Evolutionary conservation across 2,797 vertebrate genomes (phyloP), one percentile per base, ranked within the genome.

Genomic region (Kryptopterus vitreolus): DNA sequence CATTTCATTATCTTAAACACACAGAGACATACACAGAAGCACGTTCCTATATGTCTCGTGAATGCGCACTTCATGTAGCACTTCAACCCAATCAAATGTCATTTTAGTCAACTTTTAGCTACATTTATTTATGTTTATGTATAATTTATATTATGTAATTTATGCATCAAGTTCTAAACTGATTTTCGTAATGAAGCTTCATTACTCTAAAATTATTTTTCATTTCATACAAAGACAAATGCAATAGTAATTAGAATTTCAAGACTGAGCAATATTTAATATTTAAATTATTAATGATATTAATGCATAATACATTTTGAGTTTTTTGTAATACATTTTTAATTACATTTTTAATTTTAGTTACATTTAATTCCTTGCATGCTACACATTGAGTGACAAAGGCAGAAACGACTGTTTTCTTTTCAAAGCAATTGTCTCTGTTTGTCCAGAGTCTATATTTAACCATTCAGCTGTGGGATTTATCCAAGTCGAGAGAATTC

Each of bases 401-500:
- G 43, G 13, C 61, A 31, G 22, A 57, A 77, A 46, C 46, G 55
- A 15, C 57, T 22, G 10, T 13, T 9, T 12, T 46, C 1, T 48
- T 59, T 35, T 24, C n/a, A 22, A 9, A 46, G 57, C 57, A 59
- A 20, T 12, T 74, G 72, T 74, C 55, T 46, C 72, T 75, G 72
- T 75, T 59, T 75, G 55, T 75, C n/a, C 35, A 16, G 4, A 7
- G 9, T 65, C 73, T 87, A 85, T 84, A 73, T 85, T 84, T 83
- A 84, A 76, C 62, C 77, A 57, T 43, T 78, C 84, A 85, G 79
- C 81, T 84, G 85, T 74, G 76, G 55, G 33, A 26, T 62, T 68
- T 15, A 62, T n/a, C 80, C 73, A 75, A 78, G 57, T 55, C 59
- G 53, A 65, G 46, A 55, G 48, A 50, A 65, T 46, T 26, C 50